phyloP scores from a whole-genome alignment of 2,797 vertebrate genomes.

The Kryptolebias ocellatus region DNA sequence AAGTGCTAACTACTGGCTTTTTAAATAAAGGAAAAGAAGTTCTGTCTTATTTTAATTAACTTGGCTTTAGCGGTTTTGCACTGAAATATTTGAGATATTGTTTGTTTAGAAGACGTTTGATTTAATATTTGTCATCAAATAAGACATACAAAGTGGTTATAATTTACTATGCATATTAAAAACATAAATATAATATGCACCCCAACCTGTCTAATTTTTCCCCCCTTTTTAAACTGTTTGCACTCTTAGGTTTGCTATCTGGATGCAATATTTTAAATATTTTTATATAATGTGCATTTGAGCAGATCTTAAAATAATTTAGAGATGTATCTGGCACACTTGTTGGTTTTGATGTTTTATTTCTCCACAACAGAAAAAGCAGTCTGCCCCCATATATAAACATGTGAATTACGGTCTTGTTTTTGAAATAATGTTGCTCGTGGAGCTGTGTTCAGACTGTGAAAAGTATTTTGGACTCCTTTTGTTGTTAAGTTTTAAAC shows the following conservation, averaged over 20 bases:
- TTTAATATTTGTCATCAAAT: constrained; percentile 42
- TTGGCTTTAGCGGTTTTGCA: constrained; percentile 79
- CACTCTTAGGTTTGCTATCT: too few relatives aligned
- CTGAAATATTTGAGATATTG: constrained; percentile 65
- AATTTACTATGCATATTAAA: constrained; percentile 67
- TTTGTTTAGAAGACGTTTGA: constrained; percentile 59
- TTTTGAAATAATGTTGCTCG: too few relatives aligned
- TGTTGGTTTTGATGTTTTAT: too few relatives aligned
- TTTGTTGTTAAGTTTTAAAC: too few relatives aligned
- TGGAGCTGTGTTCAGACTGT: too few relatives aligned
- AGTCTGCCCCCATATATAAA: too few relatives aligned
- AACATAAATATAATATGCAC: constrained; percentile 66
- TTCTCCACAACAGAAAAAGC: too few relatives aligned
- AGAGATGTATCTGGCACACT: too few relatives aligned
- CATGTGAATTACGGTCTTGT: too few relatives aligned
- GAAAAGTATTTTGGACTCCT: too few relatives aligned
- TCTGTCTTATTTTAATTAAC: constrained; percentile 61
- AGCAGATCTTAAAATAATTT: too few relatives aligned
- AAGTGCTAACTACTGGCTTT: constrained; percentile 64
- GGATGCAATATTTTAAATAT: neutral
- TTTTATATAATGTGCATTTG: too few relatives aligned
- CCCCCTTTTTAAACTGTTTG: neutral
- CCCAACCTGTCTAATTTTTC: constrained; percentile 18
- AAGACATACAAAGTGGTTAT: constrained; percentile 36
- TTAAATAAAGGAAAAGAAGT: constrained; percentile 29